These are phyloP conservation scores for Acrocephalus arundinaceus DNA, from an alignment of 2,113 vertebrate species.

Conservation along the genomic window DNA sequence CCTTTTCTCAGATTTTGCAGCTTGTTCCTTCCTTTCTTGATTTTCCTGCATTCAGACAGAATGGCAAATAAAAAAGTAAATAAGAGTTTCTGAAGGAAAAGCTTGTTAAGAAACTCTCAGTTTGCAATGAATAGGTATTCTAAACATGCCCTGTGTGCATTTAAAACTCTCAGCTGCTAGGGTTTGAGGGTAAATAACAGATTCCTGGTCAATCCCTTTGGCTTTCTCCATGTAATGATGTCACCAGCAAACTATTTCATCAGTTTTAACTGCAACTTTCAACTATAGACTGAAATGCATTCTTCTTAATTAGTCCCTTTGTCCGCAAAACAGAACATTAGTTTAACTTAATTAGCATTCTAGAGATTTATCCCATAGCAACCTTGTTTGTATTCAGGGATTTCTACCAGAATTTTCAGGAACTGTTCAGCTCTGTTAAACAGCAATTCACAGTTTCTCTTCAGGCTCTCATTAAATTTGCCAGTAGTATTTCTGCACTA, in stretches of 20 bases:
- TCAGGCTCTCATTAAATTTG: background rate
- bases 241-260: constrained; percentile 19
- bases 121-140: background rate
- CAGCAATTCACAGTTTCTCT: background rate
- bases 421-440: background rate
- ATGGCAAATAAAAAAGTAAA: background rate
- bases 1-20: constrained; percentile 85
- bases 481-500: background rate
- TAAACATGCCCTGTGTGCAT: background rate
- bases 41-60: constrained; percentile 82
- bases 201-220: background rate
- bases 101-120: background rate
- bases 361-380: constrained; percentile 12
- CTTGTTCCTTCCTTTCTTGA: constrained; percentile 82
- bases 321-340: background rate
- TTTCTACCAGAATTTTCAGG: constrained; percentile 30
- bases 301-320: constrained; percentile 7
- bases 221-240: background rate
- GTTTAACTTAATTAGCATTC: constrained; percentile 15
- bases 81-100: background rate
- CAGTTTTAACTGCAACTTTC: background rate
- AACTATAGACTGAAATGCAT: background rate
- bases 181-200: background rate
- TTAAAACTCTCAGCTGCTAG: background rate
- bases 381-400: background rate